A percentile compares a stretch with the other conserved stretches of the same genome.
These are phyloP conservation scores for Endotricha flammealis DNA, from an alignment of 2,888 invertebrate species.

Conservation along the genomic window DNA sequence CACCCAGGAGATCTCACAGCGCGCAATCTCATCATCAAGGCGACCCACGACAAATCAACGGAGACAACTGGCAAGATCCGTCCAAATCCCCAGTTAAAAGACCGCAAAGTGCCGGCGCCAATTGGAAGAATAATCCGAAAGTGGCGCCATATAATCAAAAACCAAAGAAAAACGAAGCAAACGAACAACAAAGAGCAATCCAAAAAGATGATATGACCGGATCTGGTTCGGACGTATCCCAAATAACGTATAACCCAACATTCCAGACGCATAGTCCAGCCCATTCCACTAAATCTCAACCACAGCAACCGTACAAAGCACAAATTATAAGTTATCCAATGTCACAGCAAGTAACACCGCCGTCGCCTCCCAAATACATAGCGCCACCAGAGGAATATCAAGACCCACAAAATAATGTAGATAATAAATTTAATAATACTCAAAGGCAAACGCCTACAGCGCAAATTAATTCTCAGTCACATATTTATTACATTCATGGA, in stretches of 20 bases:
- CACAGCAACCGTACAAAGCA: conserved; percentile 67
- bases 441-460: conserved; percentile 39
- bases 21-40: conserved; percentile 55
- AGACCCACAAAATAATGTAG: conserved; percentile 59
- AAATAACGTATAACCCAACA: conserved; percentile 72
- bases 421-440: conserved; percentile 42
- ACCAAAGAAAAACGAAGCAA: conserved; percentile 55
- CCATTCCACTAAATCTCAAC: conserved; percentile 54
- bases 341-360: conserved; percentile 68
- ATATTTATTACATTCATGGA: conserved; percentile 69
- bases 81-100: conserved; percentile 65
- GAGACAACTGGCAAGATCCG: conserved; percentile 63
- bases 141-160: conserved; percentile 62
- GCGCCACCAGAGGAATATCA: conserved; percentile 72
- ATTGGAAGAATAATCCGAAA: conserved; percentile 68
- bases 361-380: conserved; percentile 65
- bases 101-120: conserved; percentile 63
- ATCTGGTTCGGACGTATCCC: conserved; percentile 57
- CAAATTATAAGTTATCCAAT: conserved; percentile 70
- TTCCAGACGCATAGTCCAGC: conserved; percentile 75
- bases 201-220: conserved; percentile 47
- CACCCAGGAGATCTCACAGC: conserved; percentile 56
- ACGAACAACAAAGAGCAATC: conserved; percentile 46
- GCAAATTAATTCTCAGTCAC: conserved; percentile 46
- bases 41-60: conserved; percentile 53